phyloP scores from a whole-genome alignment of 2,888 invertebrate species.

The Drosophila histrio region DNA sequence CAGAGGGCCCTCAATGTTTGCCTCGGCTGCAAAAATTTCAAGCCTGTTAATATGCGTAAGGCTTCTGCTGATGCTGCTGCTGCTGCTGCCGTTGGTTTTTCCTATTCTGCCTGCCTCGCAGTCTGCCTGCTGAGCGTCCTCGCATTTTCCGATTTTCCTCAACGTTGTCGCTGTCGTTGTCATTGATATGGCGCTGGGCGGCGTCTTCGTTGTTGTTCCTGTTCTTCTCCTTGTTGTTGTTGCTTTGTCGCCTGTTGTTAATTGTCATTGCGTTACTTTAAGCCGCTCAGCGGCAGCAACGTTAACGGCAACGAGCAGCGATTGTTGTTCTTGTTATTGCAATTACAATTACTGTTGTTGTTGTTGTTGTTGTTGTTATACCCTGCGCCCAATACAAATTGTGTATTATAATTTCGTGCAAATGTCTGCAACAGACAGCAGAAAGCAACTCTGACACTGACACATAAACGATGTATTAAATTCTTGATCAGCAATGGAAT shows the following conservation, averaged over 20 bases:
- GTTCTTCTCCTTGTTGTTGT: conserved; percentile 29
- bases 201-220: conserved; percentile 19
- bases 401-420: too few relatives aligned
- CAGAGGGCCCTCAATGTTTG: not conserved
- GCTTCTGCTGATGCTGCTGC: conserved; percentile 8
- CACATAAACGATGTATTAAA: too few relatives aligned
- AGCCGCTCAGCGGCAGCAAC: conserved; percentile 59
- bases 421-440: too few relatives aligned
- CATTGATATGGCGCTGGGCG: conserved; percentile 66
- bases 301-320: conserved; percentile 22
- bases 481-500: too few relatives aligned
- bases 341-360: conserved; percentile 15
- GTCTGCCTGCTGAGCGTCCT: conserved; percentile 26
- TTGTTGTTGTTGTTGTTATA: conserved; percentile 17
- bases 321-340: conserved; percentile 9
- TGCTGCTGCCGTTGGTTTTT: not conserved
- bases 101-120: not conserved
- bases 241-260: conserved; percentile 67
- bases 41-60: conserved; percentile 72
- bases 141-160: conserved; percentile 29
- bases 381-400: not conserved
- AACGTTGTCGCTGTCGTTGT: conserved; percentile 39
- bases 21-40: conserved; percentile 41
- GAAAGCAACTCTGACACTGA: too few relatives aligned
- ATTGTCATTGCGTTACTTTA: conserved; percentile 74